Percentiles rank a stretch among this genome's conserved stretches.
Evolutionary conservation across 2,113 vertebrate species (phyloP).

Genomic region (Geothlypis trichas): DNA sequence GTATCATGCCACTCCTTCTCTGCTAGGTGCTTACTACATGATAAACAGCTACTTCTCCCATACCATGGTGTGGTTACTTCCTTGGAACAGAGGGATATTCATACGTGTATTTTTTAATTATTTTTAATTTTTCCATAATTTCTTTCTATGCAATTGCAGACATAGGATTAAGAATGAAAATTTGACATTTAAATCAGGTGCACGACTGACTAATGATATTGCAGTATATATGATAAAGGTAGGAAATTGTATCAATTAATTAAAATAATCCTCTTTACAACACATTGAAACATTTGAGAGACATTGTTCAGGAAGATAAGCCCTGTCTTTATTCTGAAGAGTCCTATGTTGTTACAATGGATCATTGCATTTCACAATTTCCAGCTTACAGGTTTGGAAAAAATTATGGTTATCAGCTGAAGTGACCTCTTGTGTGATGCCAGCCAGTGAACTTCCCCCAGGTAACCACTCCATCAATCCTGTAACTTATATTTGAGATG

Average conservation of each 20-base stretch:
- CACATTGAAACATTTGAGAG: conserved; percentile 59
- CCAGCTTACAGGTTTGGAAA: neutral
- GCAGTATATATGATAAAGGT: conserved; percentile 41
- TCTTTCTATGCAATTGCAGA: neutral
- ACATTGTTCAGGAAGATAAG: conserved; percentile 60
- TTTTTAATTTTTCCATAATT: neutral
- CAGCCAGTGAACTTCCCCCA: neutral
- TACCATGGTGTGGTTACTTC: neutral
- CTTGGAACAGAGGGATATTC: neutral
- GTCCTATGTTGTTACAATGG: neutral
- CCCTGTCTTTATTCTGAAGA: conserved; percentile 20
- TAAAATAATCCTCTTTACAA: conserved; percentile 65
- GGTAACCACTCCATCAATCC: neutral
- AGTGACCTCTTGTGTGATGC: neutral
- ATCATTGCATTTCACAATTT: neutral
- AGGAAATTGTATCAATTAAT: conserved; percentile 68
- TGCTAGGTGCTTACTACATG: neutral
- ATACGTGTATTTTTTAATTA: neutral
- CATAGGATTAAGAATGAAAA: neutral
- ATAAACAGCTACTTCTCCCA: neutral
- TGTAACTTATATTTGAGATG: neutral
- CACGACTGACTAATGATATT: neutral
- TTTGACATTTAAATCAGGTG: neutral
- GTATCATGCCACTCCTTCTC: neutral
- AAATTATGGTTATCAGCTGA: neutral